phyloP scores from a whole-genome alignment of 2,888 invertebrate species.

The Leucophenga maculata region DNA sequence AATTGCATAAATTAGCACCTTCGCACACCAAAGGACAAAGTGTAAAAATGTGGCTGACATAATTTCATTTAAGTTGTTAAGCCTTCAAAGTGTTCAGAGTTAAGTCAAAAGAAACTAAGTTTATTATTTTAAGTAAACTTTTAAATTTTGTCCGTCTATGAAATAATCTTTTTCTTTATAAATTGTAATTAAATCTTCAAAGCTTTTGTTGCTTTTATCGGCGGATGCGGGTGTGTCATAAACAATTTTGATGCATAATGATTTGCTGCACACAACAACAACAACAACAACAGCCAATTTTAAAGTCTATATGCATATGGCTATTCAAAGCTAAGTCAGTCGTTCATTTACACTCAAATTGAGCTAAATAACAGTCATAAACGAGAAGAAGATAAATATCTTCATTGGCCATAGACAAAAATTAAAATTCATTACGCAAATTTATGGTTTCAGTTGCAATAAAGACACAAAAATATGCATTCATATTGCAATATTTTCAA shows the following conservation, averaged over 20 bases:
- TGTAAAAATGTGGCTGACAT: too few species aligned
- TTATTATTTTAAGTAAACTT: too few species aligned
- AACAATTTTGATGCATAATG: conserved; percentile 1
- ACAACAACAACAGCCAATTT: too few species aligned
- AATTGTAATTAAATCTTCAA: too few species aligned
- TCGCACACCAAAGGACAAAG: not conserved
- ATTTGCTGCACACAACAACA: not conserved
- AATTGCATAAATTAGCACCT: conserved; percentile 56
- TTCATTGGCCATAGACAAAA: conserved; percentile 11
- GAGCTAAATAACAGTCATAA: conserved; percentile 8
- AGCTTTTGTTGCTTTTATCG: not conserved
- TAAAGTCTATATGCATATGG: too few species aligned
- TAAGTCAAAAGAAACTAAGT: too few species aligned
- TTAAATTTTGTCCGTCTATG: too few species aligned
- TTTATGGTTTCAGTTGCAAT: conserved; percentile 16
- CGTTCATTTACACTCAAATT: not conserved
- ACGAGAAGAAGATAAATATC: conserved; percentile 19
- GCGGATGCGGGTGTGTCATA: conserved; percentile 16
- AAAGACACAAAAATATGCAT: not conserved
- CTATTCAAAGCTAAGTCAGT: too few species aligned
- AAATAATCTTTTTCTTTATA: too few species aligned
- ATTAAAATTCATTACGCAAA: conserved; percentile 17
- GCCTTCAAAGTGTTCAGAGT: too few species aligned
- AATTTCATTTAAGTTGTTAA: too few species aligned
- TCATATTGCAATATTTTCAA: too few species aligned